Evolutionary conservation across 2,888 invertebrate genomes (phyloP), one percentile per base, ranked within the genome.

Genomic region (Drymonia ruficornis): DNA sequence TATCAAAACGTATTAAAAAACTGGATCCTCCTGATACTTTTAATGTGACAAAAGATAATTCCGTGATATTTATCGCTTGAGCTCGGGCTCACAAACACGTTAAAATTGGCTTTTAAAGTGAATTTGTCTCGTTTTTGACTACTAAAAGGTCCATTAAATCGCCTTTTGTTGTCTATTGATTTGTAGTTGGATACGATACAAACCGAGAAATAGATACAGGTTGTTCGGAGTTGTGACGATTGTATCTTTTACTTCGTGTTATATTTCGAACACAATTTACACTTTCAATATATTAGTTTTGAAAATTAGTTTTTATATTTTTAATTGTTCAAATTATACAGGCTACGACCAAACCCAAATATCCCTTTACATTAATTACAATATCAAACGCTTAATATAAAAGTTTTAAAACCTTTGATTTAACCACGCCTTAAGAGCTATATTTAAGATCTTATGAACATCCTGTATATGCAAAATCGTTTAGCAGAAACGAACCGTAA

Each of bases 121-220:
- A 90, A 90, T 90, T 91, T 89, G 90, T 90, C 89, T 87, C 81
- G 81, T 81, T 83, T 83, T 84, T 79, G 81, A 87, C 81, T 81
- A 77, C 83, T 88, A 86, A 87, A 84, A 78, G 85, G 83, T 79
- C 87, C 76, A 89, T 89, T 87, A 87, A 82, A 83, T 74, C 47
- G 71, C 63, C 78, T 78, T 84, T 91, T 91, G 87, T 91, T 76
- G 67, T 55, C 76, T 76, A 82, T 85, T 86, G 86, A 88, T 87
- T 89, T 89, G 86, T 84, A 81, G 81, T 84, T 84, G 71, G 72
- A 76, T 78, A 74, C 64, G 61, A 77, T 65, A 70, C 70, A 66
- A 62, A 69, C 72, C 70, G 59, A 65, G 59, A 59, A 64, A 51
- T 70, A 52, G 12, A 43, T 73, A 87, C 76, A 86, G 84, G 70